Evolutionary conservation across 92 coral and sea anemone genomes (phyloP), one percentile per base, ranked within the genome.

Genomic region (Desmophyllum pertusum): DNA sequence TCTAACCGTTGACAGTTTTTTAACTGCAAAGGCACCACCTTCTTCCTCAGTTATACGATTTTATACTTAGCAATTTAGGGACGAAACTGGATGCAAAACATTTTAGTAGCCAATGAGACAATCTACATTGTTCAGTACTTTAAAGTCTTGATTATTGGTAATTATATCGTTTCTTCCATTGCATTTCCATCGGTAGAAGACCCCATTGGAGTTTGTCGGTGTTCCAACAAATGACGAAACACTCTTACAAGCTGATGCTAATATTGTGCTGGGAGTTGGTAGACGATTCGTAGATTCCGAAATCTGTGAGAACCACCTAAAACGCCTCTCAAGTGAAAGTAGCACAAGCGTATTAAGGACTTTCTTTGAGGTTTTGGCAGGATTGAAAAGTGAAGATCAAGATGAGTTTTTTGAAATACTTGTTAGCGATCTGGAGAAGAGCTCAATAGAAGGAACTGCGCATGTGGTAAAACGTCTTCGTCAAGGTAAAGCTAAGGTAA

Each of bases 381-480:
- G 21, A n/a, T 5, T 67, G 27, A 17, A 1, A 6, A 10, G 35
- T 15, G 40, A 80, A 31, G 1, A 0, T 37, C 84, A 80, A 51
- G 65, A 66, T 17, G 27, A 23, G 25, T 68, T 66, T 23, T 80
- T 80, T 27, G 52, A 80, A 15, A 52, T 67, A 1, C 55, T 80
- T 2, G 50, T 80, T 0, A 10, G 10, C 1, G 19, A 2, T 2
- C 17, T 37, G 25, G 0, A 29, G 17, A 2, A 14, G 0, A 2
- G 0, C 1, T 19, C 21, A 10, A 0, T 18, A 8, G 6, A n/a
- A n/a, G n/a, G n/a, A n/a, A 43, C 0, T 0, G 0, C 0, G 0
- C 62, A 46, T 8, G 65, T 80, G 4, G 31, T 0, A 0, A 17
- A 46, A 3, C 84, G 75, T 3, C 84, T 66, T 66, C 11, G 7